Evolutionary conservation across 2,888 invertebrate genomes (phyloP), one percentile per base, ranked within the genome.

Genomic region (Pterostichus madidus): DNA sequence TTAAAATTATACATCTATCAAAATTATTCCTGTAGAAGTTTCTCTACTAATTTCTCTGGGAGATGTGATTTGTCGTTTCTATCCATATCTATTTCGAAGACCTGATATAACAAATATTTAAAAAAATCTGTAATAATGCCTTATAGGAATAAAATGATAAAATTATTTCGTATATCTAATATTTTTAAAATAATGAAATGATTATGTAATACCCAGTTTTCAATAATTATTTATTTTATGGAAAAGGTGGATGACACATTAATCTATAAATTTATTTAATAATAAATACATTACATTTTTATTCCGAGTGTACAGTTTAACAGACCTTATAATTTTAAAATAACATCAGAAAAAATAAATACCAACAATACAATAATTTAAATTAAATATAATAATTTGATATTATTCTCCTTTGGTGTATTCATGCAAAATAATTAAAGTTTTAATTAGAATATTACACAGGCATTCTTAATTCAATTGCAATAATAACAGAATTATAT

Each of bases 201-300:
- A 24, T 2, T 24, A 24, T 24, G 24, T 24, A 24, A 24, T 24
- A 24, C 24, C 1, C 24, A 24, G 24, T 24, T 24, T 24, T 24
- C 24, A 24, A 24, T 39, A 39, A 39, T 52, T 52, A 35, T 32
- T 64, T 64, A 32, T 68, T 24, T 71, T 71, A 71, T 39, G 64
- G 68, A 71, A 71, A 71, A 71, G 39, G 10, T 64, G 11, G 10
- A 39, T 71, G 68, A 44, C 39, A 71, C 68, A 81, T 75, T 7
- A 59, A 81, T 59, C 61, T 75, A 75, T 44, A 81, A 81, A 81
- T 81, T 75, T 81, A 81, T 81, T 80, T 73, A 46, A 46, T 71
- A 80, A 71, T 80, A 80, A 80, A 80, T 73, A 59, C 73, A 80
- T 44, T 81, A 81, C 75, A 75, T 13, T 64, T 75, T 81, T 73